These are phyloP conservation scores for Epinotia ramella DNA, from an alignment of 2,888 invertebrate genomes.

Conservation along the genomic window DNA sequence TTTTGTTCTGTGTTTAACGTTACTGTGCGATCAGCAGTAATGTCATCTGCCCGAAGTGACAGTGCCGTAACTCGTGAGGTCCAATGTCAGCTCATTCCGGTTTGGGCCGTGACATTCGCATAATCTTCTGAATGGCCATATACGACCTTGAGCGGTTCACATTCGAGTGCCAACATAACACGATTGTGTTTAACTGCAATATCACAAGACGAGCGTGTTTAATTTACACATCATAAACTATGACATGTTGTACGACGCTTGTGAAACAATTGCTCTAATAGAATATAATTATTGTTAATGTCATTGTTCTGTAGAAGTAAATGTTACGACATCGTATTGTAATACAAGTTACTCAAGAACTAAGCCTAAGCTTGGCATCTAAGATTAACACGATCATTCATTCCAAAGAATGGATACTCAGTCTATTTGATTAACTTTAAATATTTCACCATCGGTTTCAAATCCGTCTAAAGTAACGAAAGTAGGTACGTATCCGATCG, in stretches of 20 bases:
- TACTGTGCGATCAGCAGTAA: conserved; percentile 16
- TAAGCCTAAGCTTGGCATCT: conserved; percentile 12
- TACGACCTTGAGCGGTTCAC: conserved; percentile 49
- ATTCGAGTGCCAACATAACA: conserved; percentile 12
- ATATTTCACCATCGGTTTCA: not conserved
- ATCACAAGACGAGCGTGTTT: conserved; percentile 5
- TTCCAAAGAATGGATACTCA: not conserved
- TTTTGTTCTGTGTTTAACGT: not conserved
- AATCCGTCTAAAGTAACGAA: not conserved
- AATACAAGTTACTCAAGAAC: conserved; percentile 17
- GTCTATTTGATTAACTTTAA: not conserved
- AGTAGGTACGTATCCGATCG: not conserved
- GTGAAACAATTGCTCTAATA: conserved; percentile 24
- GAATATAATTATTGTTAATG: conserved; percentile 19
- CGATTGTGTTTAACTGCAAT: conserved; percentile 2
- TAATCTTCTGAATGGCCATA: conserved; percentile 43
- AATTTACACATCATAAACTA: conserved; percentile 11
- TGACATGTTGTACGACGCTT: not conserved
- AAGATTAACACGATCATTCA: conserved; percentile 5
- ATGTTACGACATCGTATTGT: conserved; percentile 25
- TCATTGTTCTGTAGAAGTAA: conserved; percentile 9
- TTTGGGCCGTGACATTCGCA: conserved; percentile 56
- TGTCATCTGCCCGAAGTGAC: conserved; percentile 35
- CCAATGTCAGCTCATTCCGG: conserved; percentile 50
- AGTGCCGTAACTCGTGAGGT: conserved; percentile 26